Evolutionary conservation across 2,888 invertebrate species (phyloP).

Genomic region (Agapostemon virescens): DNA sequence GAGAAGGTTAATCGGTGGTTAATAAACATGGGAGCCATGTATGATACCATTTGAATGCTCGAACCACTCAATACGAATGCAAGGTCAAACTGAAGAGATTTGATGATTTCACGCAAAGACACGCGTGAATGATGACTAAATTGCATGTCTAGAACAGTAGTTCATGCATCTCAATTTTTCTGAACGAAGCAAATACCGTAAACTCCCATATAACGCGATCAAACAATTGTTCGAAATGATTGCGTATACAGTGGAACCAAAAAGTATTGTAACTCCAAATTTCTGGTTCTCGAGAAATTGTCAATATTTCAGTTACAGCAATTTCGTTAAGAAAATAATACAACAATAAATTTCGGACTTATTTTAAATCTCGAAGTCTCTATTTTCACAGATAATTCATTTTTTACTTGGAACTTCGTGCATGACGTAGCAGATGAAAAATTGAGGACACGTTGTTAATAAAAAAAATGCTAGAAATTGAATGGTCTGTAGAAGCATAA

Average conservation of each 20-base stretch:
- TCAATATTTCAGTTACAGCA: neutral
- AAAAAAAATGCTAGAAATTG: no score
- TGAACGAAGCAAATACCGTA: neutral
- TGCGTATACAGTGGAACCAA: no score
- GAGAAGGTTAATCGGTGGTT: slow-evolving; percentile 53
- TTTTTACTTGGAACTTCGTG: no score
- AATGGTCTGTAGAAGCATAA: no score
- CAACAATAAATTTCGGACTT: neutral
- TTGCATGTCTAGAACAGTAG: neutral
- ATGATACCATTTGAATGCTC: slow-evolving; percentile 40
- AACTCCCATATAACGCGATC: neutral
- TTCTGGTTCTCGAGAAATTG: no score
- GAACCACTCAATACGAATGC: slow-evolving; percentile 51
- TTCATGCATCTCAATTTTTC: neutral
- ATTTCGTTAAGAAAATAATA: neutral
- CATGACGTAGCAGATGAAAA: no score
- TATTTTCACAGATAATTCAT: no score
- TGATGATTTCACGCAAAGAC: slow-evolving; percentile 32
- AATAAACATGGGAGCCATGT: slow-evolving; percentile 44
- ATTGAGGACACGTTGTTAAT: no score
- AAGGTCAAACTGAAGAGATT: slow-evolving; percentile 43
- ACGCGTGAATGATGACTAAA: neutral
- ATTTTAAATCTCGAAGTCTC: neutral
- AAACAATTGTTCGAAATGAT: no score
- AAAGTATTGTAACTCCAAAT: no score